These are phyloP conservation scores for Entomobrya proxima DNA, from an alignment of 2,888 invertebrate species.

Conservation along the genomic window DNA sequence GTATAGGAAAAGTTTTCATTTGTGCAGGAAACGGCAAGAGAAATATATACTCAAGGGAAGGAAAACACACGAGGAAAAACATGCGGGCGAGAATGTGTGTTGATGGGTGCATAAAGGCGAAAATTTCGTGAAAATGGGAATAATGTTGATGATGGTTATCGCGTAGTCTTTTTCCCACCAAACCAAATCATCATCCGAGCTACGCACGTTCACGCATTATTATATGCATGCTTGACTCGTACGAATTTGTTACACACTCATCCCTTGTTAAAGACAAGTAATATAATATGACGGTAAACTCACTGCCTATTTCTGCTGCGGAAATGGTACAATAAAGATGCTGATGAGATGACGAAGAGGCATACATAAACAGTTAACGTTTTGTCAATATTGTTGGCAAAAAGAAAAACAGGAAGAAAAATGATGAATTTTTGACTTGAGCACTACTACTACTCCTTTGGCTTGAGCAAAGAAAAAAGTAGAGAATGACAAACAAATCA, in stretches of 20 bases:
- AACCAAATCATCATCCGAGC: neutral
- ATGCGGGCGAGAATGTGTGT: neutral
- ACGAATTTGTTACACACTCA: constrained; percentile 21
- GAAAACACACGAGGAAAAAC: constrained; percentile 46
- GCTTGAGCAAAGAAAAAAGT: neutral
- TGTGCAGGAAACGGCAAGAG: constrained; percentile 42
- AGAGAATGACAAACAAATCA: constrained; percentile 70
- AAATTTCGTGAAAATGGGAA: constrained; percentile 54
- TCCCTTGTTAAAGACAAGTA: neutral
- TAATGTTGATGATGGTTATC: constrained; percentile 36
- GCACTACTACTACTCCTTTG: neutral
- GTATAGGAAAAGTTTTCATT: constrained; percentile 24
- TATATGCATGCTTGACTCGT: constrained; percentile 51
- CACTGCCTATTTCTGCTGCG: neutral
- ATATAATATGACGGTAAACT: constrained; percentile 11
- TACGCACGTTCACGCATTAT: constrained; percentile 40
- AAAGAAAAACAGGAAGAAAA: neutral
- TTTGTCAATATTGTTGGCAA: neutral
- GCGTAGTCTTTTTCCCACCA: neutral
- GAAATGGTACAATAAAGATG: constrained; percentile 17
- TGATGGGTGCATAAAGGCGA: constrained; percentile 54
- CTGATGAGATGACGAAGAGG: constrained; percentile 60
- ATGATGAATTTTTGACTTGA: neutral
- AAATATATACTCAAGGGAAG: constrained; percentile 66
- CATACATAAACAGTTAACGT: constrained; percentile 33